phyloP scores from a whole-genome alignment of 1,140 invertebrate genomes.

The Neodiprion lecontei region DNA sequence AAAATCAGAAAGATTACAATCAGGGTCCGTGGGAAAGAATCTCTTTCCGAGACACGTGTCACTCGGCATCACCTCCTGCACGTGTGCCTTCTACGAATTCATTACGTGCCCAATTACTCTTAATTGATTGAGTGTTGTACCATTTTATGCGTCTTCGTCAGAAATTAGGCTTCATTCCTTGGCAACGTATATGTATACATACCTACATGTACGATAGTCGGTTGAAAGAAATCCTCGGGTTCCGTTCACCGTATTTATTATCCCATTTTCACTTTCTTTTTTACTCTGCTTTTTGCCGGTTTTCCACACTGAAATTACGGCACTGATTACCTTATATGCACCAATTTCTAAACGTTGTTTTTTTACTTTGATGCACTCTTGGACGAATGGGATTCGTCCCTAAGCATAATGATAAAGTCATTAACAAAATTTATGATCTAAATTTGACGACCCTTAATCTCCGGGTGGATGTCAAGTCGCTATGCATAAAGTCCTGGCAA shows the following conservation, averaged over 20 bases:
- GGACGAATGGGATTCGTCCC: too few species aligned
- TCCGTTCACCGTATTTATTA: neutral
- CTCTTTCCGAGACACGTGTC: neutral
- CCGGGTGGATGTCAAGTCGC: too few species aligned
- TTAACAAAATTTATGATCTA: too few species aligned
- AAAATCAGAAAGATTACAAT: neutral
- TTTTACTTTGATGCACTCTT: too few species aligned
- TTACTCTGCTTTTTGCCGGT: neutral
- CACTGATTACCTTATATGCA: neutral
- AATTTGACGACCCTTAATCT: too few species aligned
- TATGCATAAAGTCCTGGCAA: too few species aligned
- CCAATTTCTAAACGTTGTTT: too few species aligned
- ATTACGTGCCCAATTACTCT: neutral
- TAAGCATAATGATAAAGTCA: too few species aligned
- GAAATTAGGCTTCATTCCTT: neutral
- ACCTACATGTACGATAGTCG: neutral
- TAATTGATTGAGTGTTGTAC: neutral
- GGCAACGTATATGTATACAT: neutral
- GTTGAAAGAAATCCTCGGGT: slow-evolving; percentile 1
- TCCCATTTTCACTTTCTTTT: neutral
- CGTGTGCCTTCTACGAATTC: slow-evolving; percentile 6
- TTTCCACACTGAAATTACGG: neutral
- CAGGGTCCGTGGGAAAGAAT: neutral
- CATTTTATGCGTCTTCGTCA: slow-evolving; percentile 7
- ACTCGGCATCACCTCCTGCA: neutral